A percentile compares a stretch with the other conserved stretches of the same genome.
Conservation (phyloP, 2,113 vertebrate genomes). For the Muscicapa adusta region DNA sequence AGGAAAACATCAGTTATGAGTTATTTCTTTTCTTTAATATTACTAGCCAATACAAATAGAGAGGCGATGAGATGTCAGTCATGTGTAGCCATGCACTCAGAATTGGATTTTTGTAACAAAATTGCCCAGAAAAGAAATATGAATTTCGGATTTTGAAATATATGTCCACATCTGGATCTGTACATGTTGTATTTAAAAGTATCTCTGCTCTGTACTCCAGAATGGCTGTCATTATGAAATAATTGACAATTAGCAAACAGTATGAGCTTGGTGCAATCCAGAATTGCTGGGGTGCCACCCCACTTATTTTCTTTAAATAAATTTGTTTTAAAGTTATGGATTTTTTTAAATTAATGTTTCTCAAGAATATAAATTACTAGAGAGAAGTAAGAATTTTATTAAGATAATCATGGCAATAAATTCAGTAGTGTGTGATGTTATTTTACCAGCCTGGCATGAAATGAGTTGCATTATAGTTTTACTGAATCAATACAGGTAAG, state of each 20-base stretch:
- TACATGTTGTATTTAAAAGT: background rate
- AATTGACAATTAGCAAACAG: background rate
- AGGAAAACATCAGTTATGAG: constrained; percentile 35
- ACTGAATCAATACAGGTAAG: background rate
- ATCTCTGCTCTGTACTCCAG: background rate
- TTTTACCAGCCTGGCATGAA: background rate
- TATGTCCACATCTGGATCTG: background rate
- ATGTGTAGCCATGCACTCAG: background rate
- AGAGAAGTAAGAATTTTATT: background rate
- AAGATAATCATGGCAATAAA: background rate
- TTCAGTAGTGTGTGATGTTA: background rate
- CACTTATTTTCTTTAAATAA: background rate
- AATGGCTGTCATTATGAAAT: background rate
- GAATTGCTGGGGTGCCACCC: background rate
- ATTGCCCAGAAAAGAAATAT: background rate
- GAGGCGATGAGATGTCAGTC: background rate
- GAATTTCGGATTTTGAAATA: background rate
- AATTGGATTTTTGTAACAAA: background rate
- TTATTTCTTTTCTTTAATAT: constrained; percentile 47
- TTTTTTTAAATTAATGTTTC: background rate
- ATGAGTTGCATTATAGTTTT: background rate
- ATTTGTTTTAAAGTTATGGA: background rate
- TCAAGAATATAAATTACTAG: background rate
- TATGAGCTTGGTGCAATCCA: background rate
- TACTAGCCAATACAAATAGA: constrained; percentile 19